A percentile compares a stretch with the other conserved stretches of the same genome.
phyloP scores from a whole-genome alignment of 2,113 vertebrate genomes.

The Myiozetetes cayanensis region DNA sequence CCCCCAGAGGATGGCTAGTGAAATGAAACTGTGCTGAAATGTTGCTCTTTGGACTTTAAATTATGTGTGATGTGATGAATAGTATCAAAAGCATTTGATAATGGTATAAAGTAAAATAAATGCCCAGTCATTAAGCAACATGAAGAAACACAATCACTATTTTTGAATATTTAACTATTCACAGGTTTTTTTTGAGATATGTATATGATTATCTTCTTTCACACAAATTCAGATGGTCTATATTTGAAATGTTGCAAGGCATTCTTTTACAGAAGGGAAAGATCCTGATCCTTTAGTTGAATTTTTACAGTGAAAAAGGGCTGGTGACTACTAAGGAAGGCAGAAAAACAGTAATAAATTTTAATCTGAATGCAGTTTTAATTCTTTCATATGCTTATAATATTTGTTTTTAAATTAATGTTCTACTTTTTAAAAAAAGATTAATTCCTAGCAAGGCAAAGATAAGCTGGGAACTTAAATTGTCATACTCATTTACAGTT shows the following conservation, averaged over 20 bases:
- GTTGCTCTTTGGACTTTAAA: neutral
- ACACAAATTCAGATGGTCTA: neutral
- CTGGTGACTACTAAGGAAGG: neutral
- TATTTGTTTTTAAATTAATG: neutral
- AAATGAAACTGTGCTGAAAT: neutral
- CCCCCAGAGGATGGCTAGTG: neutral
- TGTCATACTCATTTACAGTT: neutral
- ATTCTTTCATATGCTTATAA: neutral
- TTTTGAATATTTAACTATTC: neutral
- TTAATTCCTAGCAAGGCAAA: neutral
- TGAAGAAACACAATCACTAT: neutral
- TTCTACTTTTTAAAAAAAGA: neutral
- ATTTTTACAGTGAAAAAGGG: neutral
- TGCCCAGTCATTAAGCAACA: neutral
- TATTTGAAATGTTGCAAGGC: neutral
- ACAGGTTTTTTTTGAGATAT: neutral
- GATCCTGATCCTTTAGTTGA: neutral
- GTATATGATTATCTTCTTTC: neutral
- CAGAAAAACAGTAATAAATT: neutral
- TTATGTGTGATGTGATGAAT: neutral
- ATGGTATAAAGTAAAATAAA: neutral
- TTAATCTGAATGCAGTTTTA: neutral
- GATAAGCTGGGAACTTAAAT: neutral
- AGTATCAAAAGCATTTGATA: neutral
- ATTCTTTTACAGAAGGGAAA: neutral